Evolutionary conservation across 2,797 vertebrate species (phyloP).

Genomic region (Potorous gilbertii): DNA sequence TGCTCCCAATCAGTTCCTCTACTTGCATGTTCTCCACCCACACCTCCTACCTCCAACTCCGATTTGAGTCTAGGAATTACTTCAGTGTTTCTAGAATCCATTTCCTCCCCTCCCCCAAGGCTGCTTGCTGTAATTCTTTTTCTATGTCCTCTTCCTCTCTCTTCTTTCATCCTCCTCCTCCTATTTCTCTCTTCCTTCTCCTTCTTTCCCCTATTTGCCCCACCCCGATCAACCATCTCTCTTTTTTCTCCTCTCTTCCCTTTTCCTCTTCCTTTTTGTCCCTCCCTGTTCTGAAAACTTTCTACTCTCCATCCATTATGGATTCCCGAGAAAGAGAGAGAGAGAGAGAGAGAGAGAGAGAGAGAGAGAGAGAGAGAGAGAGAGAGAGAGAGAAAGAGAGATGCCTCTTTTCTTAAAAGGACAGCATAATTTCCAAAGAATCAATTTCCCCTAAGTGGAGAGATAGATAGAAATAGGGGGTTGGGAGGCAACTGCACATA

Average conservation of each 20-base stretch:
- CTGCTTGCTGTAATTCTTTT: neutral
- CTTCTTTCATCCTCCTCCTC: neutral
- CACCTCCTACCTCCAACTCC: neutral
- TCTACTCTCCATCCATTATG: neutral
- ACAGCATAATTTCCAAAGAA: neutral
- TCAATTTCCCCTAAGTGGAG: neutral
- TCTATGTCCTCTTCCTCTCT: neutral
- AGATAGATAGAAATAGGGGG: neutral
- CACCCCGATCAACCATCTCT: neutral
- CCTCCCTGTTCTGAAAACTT: neutral
- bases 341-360: neutral
- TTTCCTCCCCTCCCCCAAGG: neutral
- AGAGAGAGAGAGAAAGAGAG: neutral
- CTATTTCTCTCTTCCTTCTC: neutral
- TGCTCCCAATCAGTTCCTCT: neutral
- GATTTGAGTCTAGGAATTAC: neutral
- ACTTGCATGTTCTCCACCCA: neutral
- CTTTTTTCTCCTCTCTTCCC: neutral
- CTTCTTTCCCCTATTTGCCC: neutral
- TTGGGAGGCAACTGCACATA: neutral
- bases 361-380: too few species aligned
- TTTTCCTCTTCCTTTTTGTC: neutral
- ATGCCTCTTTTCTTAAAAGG: neutral
- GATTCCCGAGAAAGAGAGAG: neutral
- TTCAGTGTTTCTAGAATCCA: neutral